phyloP scores from a whole-genome alignment of 2,888 invertebrate species.

The Bellardia bayeri region DNA sequence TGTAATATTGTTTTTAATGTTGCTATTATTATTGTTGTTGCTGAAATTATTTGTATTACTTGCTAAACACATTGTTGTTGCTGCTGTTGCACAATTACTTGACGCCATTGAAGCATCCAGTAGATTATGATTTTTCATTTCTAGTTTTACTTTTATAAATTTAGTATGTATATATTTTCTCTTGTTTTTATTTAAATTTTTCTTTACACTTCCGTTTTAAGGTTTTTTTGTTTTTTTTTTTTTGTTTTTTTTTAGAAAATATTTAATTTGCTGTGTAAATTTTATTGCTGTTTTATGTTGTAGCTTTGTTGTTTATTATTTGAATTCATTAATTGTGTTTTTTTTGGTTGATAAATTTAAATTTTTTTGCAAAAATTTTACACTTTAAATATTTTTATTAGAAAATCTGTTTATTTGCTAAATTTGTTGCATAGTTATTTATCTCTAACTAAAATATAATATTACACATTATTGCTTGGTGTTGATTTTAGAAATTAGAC shows the following conservation, averaged over 20 bases:
- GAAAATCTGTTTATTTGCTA: constrained; percentile 43
- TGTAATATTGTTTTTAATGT: constrained; percentile 57
- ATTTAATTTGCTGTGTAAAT: background rate
- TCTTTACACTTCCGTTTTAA: constrained; percentile 39
- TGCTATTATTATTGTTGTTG: constrained; percentile 60
- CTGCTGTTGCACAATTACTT: constrained; percentile 56
- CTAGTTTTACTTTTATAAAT: constrained; percentile 68
- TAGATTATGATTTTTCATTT: constrained; percentile 81
- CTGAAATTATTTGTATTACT: constrained; percentile 70
- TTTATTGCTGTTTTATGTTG: constrained; percentile 14
- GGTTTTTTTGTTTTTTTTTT: constrained; percentile 9
- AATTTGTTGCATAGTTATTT: constrained; percentile 53
- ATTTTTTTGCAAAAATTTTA: background rate
- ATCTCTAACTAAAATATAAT: constrained; percentile 7
- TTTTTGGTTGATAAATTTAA: constrained; percentile 31
- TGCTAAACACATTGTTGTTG: constrained; percentile 68
- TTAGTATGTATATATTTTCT: constrained; percentile 6
- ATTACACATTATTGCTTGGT: constrained; percentile 19
- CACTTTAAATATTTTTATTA: constrained; percentile 11
- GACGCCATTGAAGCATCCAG: constrained; percentile 78
- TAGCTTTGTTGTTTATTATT: background rate
- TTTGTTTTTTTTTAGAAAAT: constrained; percentile 1
- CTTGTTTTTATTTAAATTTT: constrained; percentile 44
- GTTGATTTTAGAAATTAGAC: constrained; percentile 16
- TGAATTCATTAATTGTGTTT: constrained; percentile 22